Conservation (phyloP, 2,888 invertebrate species). For the Scotopteryx bipunctaria region DNA sequence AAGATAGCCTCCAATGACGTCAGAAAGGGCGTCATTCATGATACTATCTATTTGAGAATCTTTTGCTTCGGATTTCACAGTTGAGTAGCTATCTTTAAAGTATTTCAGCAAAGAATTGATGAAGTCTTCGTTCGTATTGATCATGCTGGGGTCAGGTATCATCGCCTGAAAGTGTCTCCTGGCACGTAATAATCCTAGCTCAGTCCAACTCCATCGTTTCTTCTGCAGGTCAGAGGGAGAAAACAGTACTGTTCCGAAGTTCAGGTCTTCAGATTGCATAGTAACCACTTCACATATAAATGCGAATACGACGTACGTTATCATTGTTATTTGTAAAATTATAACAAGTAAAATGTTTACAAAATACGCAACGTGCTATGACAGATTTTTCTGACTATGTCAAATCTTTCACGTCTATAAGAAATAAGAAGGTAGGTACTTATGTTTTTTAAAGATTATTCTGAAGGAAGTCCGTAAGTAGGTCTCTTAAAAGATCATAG, state of each 20-base stretch:
- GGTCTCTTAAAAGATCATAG: too few species aligned
- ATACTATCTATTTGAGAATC: slow-evolving; percentile 46
- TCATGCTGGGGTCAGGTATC: slow-evolving; percentile 52
- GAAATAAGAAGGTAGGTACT: too few species aligned
- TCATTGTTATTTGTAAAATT: slow-evolving; percentile 43
- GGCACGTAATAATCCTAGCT: slow-evolving; percentile 55
- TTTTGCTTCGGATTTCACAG: slow-evolving; percentile 51
- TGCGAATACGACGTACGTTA: slow-evolving; percentile 39
- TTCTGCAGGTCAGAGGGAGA: slow-evolving; percentile 46
- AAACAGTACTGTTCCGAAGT: slow-evolving; percentile 70
- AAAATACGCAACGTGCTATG: slow-evolving; percentile 36
- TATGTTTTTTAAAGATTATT: too few species aligned
- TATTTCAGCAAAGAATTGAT: slow-evolving; percentile 52
- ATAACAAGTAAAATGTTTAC: slow-evolving; percentile 59
- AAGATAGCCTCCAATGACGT: slow-evolving; percentile 84
- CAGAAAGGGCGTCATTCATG: slow-evolving; percentile 70
- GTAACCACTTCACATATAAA: slow-evolving; percentile 34
- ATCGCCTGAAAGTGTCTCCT: slow-evolving; percentile 59
- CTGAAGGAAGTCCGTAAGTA: background rate
- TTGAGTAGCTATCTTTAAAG: slow-evolving; percentile 51
- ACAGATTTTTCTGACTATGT: background rate
- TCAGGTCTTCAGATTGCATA: slow-evolving; percentile 35
- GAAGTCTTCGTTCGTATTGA: slow-evolving; percentile 52
- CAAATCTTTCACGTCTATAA: background rate
- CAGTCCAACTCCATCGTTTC: slow-evolving; percentile 50